Evolutionary conservation across 2,888 invertebrate species (phyloP), one percentile per base, ranked within the genome.

Genomic region (Subacronicta megacephala): DNA sequence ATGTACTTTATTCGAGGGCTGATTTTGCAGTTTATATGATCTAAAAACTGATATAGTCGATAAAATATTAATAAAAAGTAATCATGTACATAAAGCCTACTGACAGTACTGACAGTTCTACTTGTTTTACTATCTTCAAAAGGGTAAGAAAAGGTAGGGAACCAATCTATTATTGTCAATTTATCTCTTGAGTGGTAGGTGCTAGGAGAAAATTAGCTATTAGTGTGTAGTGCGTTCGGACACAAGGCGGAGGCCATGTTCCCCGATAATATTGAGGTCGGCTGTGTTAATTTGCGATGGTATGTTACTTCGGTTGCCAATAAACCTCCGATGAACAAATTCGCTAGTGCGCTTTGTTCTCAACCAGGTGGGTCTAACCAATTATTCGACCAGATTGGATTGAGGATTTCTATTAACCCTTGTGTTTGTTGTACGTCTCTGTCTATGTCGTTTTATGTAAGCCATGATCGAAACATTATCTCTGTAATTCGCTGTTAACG

Each of bases 151-250:
- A 62, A 61, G 72, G 67, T 69, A 78, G 71, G 77, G 72, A 83
- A 84, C 82, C 82, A 88, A 87, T 87, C 87, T 87, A 86, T 90
- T 88, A 87, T 82, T 83, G 84, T 85, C 85, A 85, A 88, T 84
- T 82, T 79, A 72, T 76, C 80, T 79, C 75, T 76, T 60, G 76
- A 76, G 77, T 72, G 80, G 80, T 78, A 84, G 83, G 77, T 83
- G 81, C 84, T 81, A 75, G 74, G 76, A 70, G 81, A 81, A 83
- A 87, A 88, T 89, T 84, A 83, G 78, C 84, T 82, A 88, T 85
- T 83, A 84, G 80, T 80, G 80, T 78, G 77, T 77, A 79, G 79
- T 74, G 67, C 61, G 77, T 71, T 73, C 61, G 71, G 73, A 77
- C 77, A 63, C 68, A 65, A 76, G 77, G 73, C 76, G 60, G 77